Evolutionary conservation across 2,888 invertebrate species (phyloP).

Genomic region (Eulithis testata): DNA sequence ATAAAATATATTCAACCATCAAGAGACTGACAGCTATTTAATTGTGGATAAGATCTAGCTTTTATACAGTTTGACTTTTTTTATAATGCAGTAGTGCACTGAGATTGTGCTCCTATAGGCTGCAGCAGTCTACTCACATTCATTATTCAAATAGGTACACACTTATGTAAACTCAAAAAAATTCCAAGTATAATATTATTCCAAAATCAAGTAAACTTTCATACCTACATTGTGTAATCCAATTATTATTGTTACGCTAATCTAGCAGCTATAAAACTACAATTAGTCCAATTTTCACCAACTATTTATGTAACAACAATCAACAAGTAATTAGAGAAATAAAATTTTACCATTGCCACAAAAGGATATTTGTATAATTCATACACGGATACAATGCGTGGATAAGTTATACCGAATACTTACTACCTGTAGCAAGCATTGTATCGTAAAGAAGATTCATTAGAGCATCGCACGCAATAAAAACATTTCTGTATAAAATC

Average conservation of each 20-base stretch:
- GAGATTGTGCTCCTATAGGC: too few species aligned
- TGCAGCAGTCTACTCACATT: too few species aligned
- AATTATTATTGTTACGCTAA: constrained; percentile 22
- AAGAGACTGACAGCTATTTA: too few species aligned
- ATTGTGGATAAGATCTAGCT: too few species aligned
- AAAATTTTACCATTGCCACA: constrained; percentile 2
- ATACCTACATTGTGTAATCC: constrained; percentile 23
- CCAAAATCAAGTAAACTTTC: constrained; percentile 18
- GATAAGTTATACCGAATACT: constrained; percentile 50
- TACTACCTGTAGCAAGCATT: constrained; percentile 33
- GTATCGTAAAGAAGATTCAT: constrained; percentile 40
- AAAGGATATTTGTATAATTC: constrained; percentile 15
- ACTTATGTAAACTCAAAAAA: constrained; percentile 13
- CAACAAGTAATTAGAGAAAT: constrained; percentile 9
- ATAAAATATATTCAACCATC: too few species aligned
- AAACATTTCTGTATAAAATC: background rate
- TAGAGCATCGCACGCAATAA: constrained; percentile 47
- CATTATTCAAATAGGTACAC: background rate
- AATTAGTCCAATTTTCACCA: constrained; percentile 15
- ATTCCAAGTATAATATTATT: constrained; percentile 8
- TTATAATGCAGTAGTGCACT: too few species aligned
- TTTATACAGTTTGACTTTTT: too few species aligned
- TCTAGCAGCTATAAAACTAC: constrained; percentile 6
- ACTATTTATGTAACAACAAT: constrained; percentile 24
- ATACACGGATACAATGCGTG: constrained; percentile 47